Base-by-base conservation (phyloP, 2,797 vertebrate species). In the Pangasius mekongensis region DNA sequence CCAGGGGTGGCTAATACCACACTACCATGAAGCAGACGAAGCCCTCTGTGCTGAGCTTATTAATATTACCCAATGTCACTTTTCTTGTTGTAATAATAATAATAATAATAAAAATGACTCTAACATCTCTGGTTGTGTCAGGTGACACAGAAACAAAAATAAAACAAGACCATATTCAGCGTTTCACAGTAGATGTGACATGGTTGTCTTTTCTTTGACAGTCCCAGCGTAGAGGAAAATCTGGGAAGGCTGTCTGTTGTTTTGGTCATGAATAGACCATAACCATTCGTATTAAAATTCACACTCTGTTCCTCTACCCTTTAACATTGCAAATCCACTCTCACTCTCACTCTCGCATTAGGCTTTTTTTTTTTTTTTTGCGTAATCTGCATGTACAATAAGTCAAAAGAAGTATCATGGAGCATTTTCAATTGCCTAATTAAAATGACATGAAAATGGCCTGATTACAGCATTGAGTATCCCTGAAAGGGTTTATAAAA, bases 401-500 rank as follows among this genome's bases (percentile, higher is more conserved):
- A 86, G 87, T 89, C 64, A 86, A 73, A 88, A 86, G 85, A 71
- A 87, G 83, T 87, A 86, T 56, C 69, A 83, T 58, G 27, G 83
- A 78, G 76, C 67, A 85, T 58, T 76, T 82, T 84, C 85, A 66
- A 49, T 77, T 85, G 85, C 89, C 83, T 87, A 90, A 90, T 90
- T 91, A 91, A 86, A 64, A 86, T 39, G 81, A 89, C 82, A 84
- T 52, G 66, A 86, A 89, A 80, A 83, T 67, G 81, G 39, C 66
- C 73, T 87, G 74, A 43, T 81, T 49, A 84, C 86, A 84, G 86
- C 67, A 43, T 84, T 64, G 84, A 66, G 62, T 60, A 39, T 91
- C 58, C 47, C 77, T 89, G 93, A 94, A 94, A 92, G 93, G 87
- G 91, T 90, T 93, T 94, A 74, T 74, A 77, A 87, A 87, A 76